A percentile compares a stretch with the other conserved stretches of the same genome.
These are phyloP conservation scores for Chelidonichthys spinosus DNA, from an alignment of 2,797 vertebrate genomes.

Conservation along the genomic window DNA sequence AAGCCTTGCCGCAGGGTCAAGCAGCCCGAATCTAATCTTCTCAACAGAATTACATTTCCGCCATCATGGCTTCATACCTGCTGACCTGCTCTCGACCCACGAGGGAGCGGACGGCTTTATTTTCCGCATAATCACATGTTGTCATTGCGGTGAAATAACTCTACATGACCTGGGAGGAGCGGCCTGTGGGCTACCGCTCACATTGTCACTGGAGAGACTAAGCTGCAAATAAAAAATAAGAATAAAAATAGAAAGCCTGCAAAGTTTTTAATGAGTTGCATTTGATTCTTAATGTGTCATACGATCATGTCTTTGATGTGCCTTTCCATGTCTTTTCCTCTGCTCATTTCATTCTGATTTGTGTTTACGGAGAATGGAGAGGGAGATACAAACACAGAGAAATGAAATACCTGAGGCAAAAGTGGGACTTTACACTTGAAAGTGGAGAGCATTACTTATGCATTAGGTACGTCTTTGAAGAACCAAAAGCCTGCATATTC, in stretches of 20 bases:
- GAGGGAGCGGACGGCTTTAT: slow-evolving; percentile 35
- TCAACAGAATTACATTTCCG: slow-evolving; percentile 79
- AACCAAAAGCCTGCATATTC: slow-evolving; percentile 75
- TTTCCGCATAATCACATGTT: slow-evolving; percentile 50
- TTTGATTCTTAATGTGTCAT: slow-evolving; percentile 52
- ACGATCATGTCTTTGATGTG: slow-evolving; percentile 67
- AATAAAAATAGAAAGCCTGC: slow-evolving; percentile 9
- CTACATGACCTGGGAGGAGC: slow-evolving; percentile 27
- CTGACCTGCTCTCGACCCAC: slow-evolving; percentile 57
- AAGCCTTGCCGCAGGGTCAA: slow-evolving; percentile 75
- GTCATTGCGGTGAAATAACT: slow-evolving; percentile 52
- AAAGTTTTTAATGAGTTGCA: slow-evolving; percentile 40
- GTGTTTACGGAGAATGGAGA: slow-evolving; percentile 68
- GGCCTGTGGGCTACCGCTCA: background rate
- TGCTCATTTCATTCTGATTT: slow-evolving; percentile 64
- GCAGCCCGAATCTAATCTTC: slow-evolving; percentile 78
- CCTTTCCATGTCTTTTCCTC: slow-evolving; percentile 41
- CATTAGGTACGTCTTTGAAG: slow-evolving; percentile 83
- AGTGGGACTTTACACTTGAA: slow-evolving; percentile 82
- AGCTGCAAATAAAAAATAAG: background rate
- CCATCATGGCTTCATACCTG: slow-evolving; percentile 63
- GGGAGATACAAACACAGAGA: slow-evolving; percentile 67
- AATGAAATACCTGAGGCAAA: slow-evolving; percentile 78
- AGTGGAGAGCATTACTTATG: slow-evolving; percentile 82
- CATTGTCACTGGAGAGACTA: background rate